phyloP scores from a whole-genome alignment of 2,113 vertebrate genomes.

The Dromas ardeola region DNA sequence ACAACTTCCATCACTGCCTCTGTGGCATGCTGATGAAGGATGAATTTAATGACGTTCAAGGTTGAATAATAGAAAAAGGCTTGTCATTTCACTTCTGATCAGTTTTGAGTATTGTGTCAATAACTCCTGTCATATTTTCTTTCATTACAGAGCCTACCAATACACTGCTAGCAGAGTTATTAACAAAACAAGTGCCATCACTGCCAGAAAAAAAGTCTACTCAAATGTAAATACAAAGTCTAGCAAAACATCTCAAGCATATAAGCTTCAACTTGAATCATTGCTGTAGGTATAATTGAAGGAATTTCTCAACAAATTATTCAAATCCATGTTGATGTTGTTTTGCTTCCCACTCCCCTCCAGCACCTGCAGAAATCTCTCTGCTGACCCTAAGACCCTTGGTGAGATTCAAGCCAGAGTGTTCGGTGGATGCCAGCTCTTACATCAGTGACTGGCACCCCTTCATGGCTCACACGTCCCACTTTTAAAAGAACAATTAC shows the following conservation, averaged over 20 bases:
- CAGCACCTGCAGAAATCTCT: conserved; percentile 61
- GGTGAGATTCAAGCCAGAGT: conserved; percentile 17
- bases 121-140: not conserved
- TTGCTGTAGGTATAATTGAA: conserved; percentile 13
- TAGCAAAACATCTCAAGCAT: conserved; percentile 24
- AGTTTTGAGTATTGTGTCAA: conserved; percentile 3
- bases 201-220: conserved; percentile 40
- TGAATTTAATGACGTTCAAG: not conserved
- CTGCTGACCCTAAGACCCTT: conserved; percentile 43
- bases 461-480: not conserved
- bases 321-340: conserved; percentile 42
- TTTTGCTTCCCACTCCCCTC: conserved; percentile 35
- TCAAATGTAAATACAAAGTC: conserved; percentile 15
- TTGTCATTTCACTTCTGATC: conserved; percentile 7
- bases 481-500: conserved; percentile 11
- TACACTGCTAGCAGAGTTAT: not conserved
- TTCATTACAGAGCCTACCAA: not conserved
- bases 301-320: conserved; percentile 35
- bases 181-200: conserved; percentile 31
- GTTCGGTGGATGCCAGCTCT: conserved; percentile 54
- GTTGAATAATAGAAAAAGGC: not conserved
- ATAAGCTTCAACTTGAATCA: conserved; percentile 1
- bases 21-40: not conserved
- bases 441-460: conserved; percentile 51
- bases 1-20: not conserved